phyloP scores from a whole-genome alignment of 2,797 vertebrate species.

The Chiloscyllium punctatum region DNA sequence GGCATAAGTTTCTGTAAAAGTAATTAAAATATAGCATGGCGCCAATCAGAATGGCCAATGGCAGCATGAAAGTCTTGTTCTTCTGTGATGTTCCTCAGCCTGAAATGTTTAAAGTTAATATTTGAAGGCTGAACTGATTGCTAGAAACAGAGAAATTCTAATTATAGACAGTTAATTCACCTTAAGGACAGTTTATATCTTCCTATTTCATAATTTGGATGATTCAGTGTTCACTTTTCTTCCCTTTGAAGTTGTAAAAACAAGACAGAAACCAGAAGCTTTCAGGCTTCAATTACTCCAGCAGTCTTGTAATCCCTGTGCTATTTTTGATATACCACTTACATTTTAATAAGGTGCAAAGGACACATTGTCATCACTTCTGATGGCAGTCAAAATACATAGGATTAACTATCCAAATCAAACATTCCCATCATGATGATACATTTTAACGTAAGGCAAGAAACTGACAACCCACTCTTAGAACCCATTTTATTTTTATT shows the following conservation, averaged over 20 bases:
- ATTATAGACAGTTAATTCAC: neutral
- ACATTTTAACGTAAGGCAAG: neutral
- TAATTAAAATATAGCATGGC: neutral
- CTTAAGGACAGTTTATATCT: neutral
- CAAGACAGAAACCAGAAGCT: neutral
- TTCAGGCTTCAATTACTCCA: neutral
- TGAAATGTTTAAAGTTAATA: neutral
- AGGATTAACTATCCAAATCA: neutral
- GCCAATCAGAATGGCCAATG: neutral
- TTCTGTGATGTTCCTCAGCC: neutral
- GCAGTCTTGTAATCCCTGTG: slow-evolving; percentile 8
- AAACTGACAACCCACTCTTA: neutral
- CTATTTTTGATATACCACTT: slow-evolving; percentile 4
- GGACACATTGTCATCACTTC: neutral
- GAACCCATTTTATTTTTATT: neutral
- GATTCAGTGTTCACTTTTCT: neutral
- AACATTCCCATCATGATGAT: neutral
- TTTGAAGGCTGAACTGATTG: neutral
- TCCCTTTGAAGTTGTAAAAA: neutral
- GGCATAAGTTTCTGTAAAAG: neutral
- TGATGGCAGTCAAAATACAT: neutral
- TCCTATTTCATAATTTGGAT: neutral
- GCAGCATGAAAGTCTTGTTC: no score
- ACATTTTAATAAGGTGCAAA: slow-evolving; percentile 12
- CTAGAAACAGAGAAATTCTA: neutral